A percentile compares a stretch with the other conserved stretches of the same genome.
phyloP scores from a whole-genome alignment of 2,113 vertebrate genomes.

The Andinoacara biseriatus region DNA sequence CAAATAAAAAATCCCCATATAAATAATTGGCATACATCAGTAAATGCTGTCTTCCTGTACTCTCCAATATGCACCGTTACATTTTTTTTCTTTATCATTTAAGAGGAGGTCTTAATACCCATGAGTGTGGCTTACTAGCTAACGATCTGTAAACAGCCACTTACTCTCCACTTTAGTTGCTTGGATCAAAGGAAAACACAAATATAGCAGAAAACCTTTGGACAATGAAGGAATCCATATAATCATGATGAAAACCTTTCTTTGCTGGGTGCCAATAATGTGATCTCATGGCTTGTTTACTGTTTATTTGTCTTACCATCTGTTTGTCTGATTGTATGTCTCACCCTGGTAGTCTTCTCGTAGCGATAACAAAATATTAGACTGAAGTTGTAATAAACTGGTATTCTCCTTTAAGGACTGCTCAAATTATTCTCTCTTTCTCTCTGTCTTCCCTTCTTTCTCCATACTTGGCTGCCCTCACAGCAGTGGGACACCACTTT shows the following conservation, averaged over 20 bases:
- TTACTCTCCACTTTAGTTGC: not conserved
- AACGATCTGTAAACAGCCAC: constrained; percentile 27
- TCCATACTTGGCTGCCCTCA: not conserved
- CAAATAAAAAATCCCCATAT: not conserved
- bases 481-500: constrained; percentile 15
- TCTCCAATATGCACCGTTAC: not conserved
- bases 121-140: constrained; percentile 30
- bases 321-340: not conserved
- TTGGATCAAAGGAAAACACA: not conserved
- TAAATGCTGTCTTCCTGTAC: not conserved
- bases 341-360: not conserved
- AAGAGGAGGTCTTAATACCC: not conserved
- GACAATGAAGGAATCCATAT: not conserved
- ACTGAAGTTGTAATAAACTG: not conserved
- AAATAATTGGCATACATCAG: not conserved
- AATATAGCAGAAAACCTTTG: not conserved
- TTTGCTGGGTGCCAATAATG: not conserved
- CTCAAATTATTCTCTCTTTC: not conserved
- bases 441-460: not conserved
- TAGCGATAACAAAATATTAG: fast-evolving
- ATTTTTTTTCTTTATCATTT: not conserved
- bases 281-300: not conserved
- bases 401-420: not conserved
- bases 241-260: not conserved
- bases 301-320: not conserved